Conservation (phyloP, 2,797 vertebrate genomes). For the Simalia tracyae region DNA sequence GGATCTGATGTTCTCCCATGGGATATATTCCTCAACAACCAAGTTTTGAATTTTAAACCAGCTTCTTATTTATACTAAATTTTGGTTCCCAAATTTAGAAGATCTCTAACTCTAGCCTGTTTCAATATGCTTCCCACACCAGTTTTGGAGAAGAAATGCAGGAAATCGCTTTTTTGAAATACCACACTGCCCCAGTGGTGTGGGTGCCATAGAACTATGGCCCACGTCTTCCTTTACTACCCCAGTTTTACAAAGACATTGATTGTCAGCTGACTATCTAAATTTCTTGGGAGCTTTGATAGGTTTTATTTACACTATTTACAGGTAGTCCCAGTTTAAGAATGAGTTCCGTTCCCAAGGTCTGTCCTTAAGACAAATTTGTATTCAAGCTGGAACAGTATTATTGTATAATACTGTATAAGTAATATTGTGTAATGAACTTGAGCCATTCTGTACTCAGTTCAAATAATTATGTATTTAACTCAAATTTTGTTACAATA, state of each 20-base stretch:
- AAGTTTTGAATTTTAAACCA: neutral
- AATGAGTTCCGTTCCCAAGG: no score
- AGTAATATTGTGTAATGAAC: no score
- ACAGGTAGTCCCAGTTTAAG: no score
- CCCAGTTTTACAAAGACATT: neutral
- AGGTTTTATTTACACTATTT: no score
- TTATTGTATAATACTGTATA: no score
- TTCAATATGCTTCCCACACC: neutral
- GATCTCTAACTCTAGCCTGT: neutral
- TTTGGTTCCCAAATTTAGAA: neutral
- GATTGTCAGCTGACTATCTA: no score
- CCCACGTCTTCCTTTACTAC: neutral
- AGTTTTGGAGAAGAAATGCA: neutral
- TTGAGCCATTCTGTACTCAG: no score
- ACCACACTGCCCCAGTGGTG: neutral
- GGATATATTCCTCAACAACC: neutral
- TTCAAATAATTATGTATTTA: no score
- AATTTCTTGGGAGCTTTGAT: no score
- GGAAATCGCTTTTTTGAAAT: neutral
- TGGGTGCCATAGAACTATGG: neutral
- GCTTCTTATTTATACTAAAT: neutral
- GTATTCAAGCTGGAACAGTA: no score
- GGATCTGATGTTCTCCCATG: neutral
- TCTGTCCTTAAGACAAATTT: no score
- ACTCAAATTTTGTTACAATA: no score